Evolutionary conservation across 2,113 vertebrate genomes (phyloP).

Genomic region (Pipa parva): DNA sequence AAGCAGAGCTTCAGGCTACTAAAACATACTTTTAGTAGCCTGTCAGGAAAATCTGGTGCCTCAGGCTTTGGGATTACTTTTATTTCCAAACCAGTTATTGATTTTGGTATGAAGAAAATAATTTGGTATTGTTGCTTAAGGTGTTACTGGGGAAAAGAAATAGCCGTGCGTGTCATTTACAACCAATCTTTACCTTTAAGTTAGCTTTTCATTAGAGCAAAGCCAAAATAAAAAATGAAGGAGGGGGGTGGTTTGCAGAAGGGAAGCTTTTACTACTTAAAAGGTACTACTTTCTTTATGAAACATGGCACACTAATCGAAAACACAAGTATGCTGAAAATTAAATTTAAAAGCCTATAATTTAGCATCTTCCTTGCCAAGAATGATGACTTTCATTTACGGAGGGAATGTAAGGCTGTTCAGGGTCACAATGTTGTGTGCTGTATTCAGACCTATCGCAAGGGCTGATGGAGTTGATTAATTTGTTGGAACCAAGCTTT

Average conservation of each 20-base stretch:
- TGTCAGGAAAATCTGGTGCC: conserved; percentile 67
- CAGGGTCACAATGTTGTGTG: conserved; percentile 80
- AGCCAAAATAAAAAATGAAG: conserved; percentile 7
- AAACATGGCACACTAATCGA: conserved; percentile 76
- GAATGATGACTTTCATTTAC: conserved; percentile 80
- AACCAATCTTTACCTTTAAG: conserved; percentile 47
- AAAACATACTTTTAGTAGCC: conserved; percentile 64
- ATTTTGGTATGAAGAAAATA: conserved; percentile 69
- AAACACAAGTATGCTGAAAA: conserved; percentile 80
- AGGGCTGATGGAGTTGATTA: conserved; percentile 85
- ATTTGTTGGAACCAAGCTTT: conserved; percentile 84
- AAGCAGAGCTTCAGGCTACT: conserved; percentile 55
- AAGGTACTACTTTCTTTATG: conserved; percentile 71
- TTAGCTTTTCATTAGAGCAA: conserved; percentile 53
- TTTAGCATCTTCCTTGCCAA: conserved; percentile 76
- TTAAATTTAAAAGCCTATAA: conserved; percentile 84
- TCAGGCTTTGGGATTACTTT: conserved; percentile 55
- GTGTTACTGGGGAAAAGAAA: conserved; percentile 51
- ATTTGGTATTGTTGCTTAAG: conserved; percentile 67
- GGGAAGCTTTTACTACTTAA: conserved; percentile 56
- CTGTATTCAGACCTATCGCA: conserved; percentile 63
- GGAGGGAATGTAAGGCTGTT: conserved; percentile 55
- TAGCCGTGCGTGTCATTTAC: conserved; percentile 43
- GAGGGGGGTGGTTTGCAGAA: no score
- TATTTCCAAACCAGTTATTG: conserved; percentile 68